Conservation (phyloP, 2,888 invertebrate species). For the Caradrina kadenii region DNA sequence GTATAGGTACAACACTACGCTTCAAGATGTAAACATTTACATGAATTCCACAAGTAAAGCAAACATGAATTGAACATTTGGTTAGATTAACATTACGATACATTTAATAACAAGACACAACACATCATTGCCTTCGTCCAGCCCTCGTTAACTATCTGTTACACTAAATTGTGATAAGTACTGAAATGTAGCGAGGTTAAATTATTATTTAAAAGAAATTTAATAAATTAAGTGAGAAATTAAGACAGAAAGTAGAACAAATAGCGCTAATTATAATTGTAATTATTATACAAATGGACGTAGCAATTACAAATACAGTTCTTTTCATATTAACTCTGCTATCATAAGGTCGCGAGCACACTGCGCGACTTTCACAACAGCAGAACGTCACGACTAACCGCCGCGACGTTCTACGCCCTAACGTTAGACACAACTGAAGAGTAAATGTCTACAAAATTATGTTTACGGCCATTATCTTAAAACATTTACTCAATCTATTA, state of each 20-base stretch:
- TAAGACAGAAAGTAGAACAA: slow-evolving; percentile 55
- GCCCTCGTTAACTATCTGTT: slow-evolving; percentile 29
- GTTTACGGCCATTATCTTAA: slow-evolving; percentile 41
- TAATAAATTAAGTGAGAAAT: slow-evolving; percentile 46
- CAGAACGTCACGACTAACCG: slow-evolving; percentile 31
- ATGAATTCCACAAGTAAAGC: slow-evolving; percentile 45
- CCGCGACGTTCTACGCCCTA: slow-evolving; percentile 20
- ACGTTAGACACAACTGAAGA: slow-evolving; percentile 20
- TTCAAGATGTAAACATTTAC: slow-evolving; percentile 30
- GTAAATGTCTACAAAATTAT: slow-evolving; percentile 22
- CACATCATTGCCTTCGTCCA: slow-evolving; percentile 67
- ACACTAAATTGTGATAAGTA: slow-evolving; percentile 73
- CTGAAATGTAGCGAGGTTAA: slow-evolving; percentile 66
- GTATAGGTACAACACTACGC: slow-evolving; percentile 23
- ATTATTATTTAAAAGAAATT: slow-evolving; percentile 33
- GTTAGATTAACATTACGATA: slow-evolving; percentile 67
- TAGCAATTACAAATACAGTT: slow-evolving; percentile 73
- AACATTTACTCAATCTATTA: slow-evolving; percentile 36
- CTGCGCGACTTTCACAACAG: slow-evolving; percentile 26
- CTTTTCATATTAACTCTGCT: slow-evolving; percentile 30
- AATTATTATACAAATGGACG: slow-evolving; percentile 85
- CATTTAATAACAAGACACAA: slow-evolving; percentile 67
- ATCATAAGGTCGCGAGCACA: slow-evolving; percentile 17
- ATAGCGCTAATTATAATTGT: slow-evolving; percentile 69
- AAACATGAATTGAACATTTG: slow-evolving; percentile 69